Evolutionary conservation across 2,113 vertebrate genomes (phyloP).

Genomic region (Columba livia): DNA sequence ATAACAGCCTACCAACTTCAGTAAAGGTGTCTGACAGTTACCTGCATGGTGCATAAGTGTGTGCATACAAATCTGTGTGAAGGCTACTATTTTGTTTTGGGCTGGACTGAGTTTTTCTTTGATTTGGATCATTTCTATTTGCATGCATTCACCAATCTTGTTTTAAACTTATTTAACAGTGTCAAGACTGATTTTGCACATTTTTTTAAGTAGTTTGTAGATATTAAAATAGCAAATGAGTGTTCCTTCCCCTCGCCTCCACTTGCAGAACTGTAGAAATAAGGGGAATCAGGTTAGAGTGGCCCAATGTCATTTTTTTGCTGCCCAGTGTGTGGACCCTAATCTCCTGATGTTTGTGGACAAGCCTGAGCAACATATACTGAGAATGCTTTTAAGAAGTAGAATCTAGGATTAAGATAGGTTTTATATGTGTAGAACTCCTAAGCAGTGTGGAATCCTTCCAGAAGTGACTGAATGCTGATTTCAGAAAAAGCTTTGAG

Average conservation of each 20-base stretch:
- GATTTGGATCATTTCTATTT: not conserved
- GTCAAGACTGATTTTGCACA: not conserved
- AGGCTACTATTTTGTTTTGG: not conserved
- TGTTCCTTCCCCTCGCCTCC: rapidly evolving
- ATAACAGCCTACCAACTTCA: not conserved
- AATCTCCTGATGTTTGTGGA: not conserved
- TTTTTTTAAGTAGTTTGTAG: not conserved
- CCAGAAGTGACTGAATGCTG: not conserved
- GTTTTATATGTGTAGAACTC: not conserved
- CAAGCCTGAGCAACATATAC: not conserved
- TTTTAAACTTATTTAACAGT: not conserved
- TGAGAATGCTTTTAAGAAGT: not conserved
- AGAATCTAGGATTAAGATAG: not conserved
- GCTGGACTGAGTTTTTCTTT: not conserved
- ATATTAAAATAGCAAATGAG: not conserved
- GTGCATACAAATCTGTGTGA: not conserved
- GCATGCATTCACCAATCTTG: not conserved
- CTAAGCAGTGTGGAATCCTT: not conserved
- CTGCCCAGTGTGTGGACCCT: not conserved
- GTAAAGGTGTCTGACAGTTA: not conserved
- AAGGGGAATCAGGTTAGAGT: not conserved
- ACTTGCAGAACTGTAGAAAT: not conserved
- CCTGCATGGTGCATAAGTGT: not conserved
- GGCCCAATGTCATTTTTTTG: not conserved
- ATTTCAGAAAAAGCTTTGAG: not conserved